Conservation (phyloP, 2,888 invertebrate species). For the Nezara viridula region DNA sequence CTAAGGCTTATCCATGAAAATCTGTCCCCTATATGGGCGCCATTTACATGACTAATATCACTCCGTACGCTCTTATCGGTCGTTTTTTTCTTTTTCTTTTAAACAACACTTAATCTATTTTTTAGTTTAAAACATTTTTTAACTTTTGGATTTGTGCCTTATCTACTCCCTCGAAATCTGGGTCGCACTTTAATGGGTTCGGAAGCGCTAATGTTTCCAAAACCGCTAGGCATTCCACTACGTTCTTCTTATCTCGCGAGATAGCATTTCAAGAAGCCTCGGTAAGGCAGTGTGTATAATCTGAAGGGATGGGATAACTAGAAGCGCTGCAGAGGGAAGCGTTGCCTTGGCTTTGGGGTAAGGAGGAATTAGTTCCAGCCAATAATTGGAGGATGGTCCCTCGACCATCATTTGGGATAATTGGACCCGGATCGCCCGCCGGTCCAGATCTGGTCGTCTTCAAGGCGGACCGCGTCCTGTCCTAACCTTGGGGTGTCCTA, state of each 20-base stretch:
- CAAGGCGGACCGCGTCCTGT: background rate
- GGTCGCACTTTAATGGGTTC: background rate
- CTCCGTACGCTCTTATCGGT: no score
- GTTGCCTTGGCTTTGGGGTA: background rate
- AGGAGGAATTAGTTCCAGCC: conserved; percentile 39
- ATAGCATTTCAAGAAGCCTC: background rate
- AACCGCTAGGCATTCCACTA: background rate
- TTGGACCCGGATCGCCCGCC: background rate
- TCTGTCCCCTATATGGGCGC: no score
- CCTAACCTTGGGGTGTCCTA: background rate
- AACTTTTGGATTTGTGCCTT: background rate
- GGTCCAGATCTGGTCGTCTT: background rate
- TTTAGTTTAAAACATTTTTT: background rate
- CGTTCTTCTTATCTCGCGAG: background rate
- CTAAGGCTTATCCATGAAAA: no score
- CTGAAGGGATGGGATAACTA: background rate
- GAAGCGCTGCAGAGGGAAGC: background rate
- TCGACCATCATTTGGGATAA: background rate
- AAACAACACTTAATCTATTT: background rate
- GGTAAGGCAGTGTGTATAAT: background rate
- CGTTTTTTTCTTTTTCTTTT: background rate
- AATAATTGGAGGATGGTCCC: background rate
- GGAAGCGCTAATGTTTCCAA: background rate
- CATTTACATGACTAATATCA: no score
- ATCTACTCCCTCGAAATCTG: background rate